phyloP scores from a whole-genome alignment of 92 coral and sea anemone species.

The Metridium senile region DNA sequence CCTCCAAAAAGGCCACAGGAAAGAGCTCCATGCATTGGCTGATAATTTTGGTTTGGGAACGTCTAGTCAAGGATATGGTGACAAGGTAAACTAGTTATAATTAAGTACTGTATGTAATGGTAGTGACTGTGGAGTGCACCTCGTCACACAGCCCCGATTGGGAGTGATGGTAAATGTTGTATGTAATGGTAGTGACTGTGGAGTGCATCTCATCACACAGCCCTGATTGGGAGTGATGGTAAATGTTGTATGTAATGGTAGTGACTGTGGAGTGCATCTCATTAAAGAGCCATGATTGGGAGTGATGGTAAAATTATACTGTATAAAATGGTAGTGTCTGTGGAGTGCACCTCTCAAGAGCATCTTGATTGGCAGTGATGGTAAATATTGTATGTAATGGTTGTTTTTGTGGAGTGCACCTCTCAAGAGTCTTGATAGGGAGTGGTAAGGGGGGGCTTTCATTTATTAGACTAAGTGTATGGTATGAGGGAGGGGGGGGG shows the following conservation, averaged over 20 bases:
- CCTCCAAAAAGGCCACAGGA: slow-evolving; percentile 60
- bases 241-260: background rate
- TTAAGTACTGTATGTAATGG: background rate
- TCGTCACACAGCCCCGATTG: background rate
- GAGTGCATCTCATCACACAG: background rate
- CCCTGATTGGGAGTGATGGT: background rate
- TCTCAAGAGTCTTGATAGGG: background rate
- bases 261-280: background rate
- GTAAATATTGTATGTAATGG: background rate
- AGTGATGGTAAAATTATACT: too few relatives aligned
- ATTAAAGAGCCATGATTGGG: background rate
- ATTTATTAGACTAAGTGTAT: too few relatives aligned
- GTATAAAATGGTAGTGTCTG: background rate
- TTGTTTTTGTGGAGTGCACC: background rate
- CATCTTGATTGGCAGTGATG: background rate
- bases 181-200: background rate
- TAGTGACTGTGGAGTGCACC: background rate
- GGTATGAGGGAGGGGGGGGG: too few relatives aligned
- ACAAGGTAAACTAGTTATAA: slow-evolving; percentile 27
- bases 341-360: background rate
- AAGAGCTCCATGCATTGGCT: slow-evolving; percentile 71
- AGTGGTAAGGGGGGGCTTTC: too few relatives aligned
- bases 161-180: too few relatives aligned
- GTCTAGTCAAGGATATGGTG: slow-evolving; percentile 79
- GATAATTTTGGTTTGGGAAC: slow-evolving; percentile 78